phyloP scores from a whole-genome alignment of 2,797 vertebrate species.

The Acanthornis magna region DNA sequence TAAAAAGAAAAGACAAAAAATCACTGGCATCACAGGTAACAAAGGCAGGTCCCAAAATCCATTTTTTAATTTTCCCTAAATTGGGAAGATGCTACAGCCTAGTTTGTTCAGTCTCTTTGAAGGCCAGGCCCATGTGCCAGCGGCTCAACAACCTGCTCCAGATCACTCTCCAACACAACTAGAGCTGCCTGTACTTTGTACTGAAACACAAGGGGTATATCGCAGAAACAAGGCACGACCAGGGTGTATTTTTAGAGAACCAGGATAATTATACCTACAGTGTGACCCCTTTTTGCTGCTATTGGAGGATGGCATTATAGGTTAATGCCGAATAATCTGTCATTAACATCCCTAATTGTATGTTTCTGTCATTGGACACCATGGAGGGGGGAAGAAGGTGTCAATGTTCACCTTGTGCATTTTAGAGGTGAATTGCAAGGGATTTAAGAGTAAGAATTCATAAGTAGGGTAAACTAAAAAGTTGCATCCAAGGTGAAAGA shows the following conservation, averaged over 20 bases:
- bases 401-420: neutral
- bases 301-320: neutral
- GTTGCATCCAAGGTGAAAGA: neutral
- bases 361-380: conserved; percentile 6
- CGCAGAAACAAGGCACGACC: neutral
- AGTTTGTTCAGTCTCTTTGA: neutral
- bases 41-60: neutral
- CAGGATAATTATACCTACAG: conserved; percentile 26
- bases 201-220: neutral
- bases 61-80: neutral
- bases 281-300: conserved; percentile 52
- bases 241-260: neutral
- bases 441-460: neutral
- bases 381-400: neutral
- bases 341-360: conserved; percentile 44
- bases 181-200: neutral
- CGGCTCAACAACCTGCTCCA: neutral
- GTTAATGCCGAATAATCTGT: conserved; percentile 47
- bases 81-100: neutral
- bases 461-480: neutral
- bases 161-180: neutral
- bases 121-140: neutral
- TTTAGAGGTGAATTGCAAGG: conserved; percentile 11
- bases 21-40: neutral
- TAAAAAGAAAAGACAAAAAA: too few species aligned